Evolutionary conservation across 2,888 invertebrate genomes (phyloP), one percentile per base, ranked within the genome.

Genomic region (Rhagonycha lutea): DNA sequence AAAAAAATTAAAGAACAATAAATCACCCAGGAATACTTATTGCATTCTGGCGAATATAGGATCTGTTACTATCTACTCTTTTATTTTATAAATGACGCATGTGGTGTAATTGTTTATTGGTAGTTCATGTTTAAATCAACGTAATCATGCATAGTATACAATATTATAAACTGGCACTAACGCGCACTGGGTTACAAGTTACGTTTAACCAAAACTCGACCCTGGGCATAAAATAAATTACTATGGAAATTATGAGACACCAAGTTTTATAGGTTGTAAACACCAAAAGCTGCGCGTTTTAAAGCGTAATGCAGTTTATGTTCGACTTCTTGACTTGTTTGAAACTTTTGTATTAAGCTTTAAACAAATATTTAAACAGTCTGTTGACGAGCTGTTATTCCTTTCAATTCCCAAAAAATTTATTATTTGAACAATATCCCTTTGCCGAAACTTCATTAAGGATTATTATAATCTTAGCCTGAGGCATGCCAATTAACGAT

Each of bases 181-280:
- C 63, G 73, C 61, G 62, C 73, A 65, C 26, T 73, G 70, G 70
- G 76, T 76, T 73, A 65, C 60, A 61, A 68, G 69, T 72, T 75
- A 72, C 65, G 26, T 70, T 24, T 75, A 77, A 75, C 74, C 77
- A 72, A 62, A 72, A 26, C 24, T 68, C 71, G 65, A 69, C 72
- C 70, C 71, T 75, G 77, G 70, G 72, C 76, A 72, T 81, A 79
- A 80, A 83, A 79, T 78, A 79, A 80, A 80, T 80, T 82, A 78
- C 77, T 73, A 81, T 78, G 81, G 81, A 83, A 84, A 84, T 18
- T 85, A 84, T 83, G 80, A 79, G 79, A 76, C 83, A 82, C 83
- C 82, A 83, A 83, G 82, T 81, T 84, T 84, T 84, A 84, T 84
- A 83, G 82, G 80, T 83, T 84, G 84, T 83, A 82, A 83, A 83